These are phyloP conservation scores for Epinephelus moara DNA, from an alignment of 2,113 vertebrate genomes.

Conservation along the genomic window DNA sequence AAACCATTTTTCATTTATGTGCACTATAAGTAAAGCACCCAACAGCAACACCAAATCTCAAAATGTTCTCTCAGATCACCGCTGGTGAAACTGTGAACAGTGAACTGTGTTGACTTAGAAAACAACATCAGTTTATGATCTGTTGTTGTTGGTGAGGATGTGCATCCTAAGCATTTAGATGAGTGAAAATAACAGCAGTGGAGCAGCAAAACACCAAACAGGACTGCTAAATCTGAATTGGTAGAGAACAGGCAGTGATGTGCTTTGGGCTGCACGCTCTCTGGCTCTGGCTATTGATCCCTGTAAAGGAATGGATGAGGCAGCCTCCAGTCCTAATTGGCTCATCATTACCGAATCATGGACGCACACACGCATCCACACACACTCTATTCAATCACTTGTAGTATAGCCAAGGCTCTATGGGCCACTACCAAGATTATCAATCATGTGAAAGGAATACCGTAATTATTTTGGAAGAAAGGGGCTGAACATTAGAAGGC, in stretches of 20 bases:
- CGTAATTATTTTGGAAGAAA: constrained; percentile 34
- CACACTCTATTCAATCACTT: constrained; percentile 13
- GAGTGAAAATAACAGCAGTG: not conserved
- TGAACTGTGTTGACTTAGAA: not conserved
- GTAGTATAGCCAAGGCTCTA: not conserved
- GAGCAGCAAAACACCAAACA: not conserved
- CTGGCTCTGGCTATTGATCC: constrained; percentile 30
- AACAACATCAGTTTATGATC: not conserved
- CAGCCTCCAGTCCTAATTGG: constrained; percentile 35
- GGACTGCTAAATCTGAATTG: not conserved
- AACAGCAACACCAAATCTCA: no score
- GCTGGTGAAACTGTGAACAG: not conserved
- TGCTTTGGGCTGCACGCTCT: not conserved
- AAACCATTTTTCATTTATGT: no score
- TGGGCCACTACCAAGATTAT: not conserved
- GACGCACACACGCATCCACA: not conserved
- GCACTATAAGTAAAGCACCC: no score
- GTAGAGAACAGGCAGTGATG: not conserved
- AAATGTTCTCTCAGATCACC: no score
- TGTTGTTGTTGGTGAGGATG: not conserved
- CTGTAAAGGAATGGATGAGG: constrained; percentile 3
- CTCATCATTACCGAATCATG: constrained; percentile 35
- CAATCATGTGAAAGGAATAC: constrained; percentile 28
- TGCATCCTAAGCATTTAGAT: not conserved
- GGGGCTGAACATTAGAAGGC: constrained; percentile 6